Evolutionary conservation across 2,888 invertebrate species (phyloP).

Genomic region (Metallyticus violacea): DNA sequence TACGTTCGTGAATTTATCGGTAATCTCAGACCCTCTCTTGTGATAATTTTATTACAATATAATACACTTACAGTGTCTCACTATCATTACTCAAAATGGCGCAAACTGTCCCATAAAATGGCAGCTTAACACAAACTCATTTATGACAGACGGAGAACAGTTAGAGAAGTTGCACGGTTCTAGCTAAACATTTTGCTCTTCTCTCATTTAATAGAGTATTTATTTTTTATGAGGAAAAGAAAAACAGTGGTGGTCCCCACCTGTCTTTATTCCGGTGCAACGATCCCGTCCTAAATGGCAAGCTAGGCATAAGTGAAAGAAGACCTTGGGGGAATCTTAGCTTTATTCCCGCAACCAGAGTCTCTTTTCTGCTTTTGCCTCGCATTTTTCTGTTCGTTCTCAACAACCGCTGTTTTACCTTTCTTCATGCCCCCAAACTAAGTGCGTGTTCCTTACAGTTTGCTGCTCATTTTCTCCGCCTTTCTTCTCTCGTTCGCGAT

Average conservation of each 20-base stretch:
- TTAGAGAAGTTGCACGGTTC: too few relatives aligned
- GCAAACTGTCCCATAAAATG: too few relatives aligned
- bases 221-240: background rate
- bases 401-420: background rate
- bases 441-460: background rate
- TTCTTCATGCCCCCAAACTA: background rate
- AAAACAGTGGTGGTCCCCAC: background rate
- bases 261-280: background rate
- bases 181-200: background rate
- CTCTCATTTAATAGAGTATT: background rate
- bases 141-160: too few relatives aligned
- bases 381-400: background rate
- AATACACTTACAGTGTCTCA: too few relatives aligned
- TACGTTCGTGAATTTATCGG: too few relatives aligned
- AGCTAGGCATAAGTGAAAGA: background rate
- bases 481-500: background rate
- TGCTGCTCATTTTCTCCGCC: background rate
- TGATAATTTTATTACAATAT: too few relatives aligned
- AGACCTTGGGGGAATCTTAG: background rate
- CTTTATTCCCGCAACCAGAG: background rate
- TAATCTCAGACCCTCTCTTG: too few relatives aligned
- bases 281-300: background rate
- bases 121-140: too few relatives aligned
- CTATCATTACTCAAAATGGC: too few relatives aligned
- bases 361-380: background rate